Evolutionary conservation across 64 coral and sea anemone genomes (phyloP), one percentile per base, ranked within the genome.

Genomic region (Actinia tenebrosa): DNA sequence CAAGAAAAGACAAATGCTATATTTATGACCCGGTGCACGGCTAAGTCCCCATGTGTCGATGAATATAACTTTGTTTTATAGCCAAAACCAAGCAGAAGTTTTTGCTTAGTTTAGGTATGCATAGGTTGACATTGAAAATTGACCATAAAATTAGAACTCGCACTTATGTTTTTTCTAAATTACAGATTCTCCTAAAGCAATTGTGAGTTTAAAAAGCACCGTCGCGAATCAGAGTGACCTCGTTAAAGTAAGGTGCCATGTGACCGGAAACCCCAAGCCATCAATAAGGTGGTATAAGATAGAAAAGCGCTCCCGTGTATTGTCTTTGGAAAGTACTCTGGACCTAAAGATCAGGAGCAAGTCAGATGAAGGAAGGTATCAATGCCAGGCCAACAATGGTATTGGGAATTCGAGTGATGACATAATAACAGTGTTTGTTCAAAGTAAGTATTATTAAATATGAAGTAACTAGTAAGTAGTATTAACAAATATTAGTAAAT

Each of bases 201-300:
- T 16, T 0, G 59, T 61, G 59, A 61, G 4, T 61, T 61, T 19
- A 0, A 61, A 61, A 61, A 61, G 59, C 66, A 15, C 46, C 52
- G 77, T 63, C 26, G 86, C 66, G 42, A 87, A 87, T 87, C 86
- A 77, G 53, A 87, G 63, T 45, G 86, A 87, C 86, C 17, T 75
- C 5, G 37, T 72, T 54, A 87, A 30, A 56, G 16, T 87, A 3
- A 27, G 37, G 8, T 87, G 86, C 44, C 86, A 69, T 16, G 66
- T 66, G 61, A 71, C 37, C 17, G 66, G 63, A 47, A 87, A 75
- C 26, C 86, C 64, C 7, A 7, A 44, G 16, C 86, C 86, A 10
- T 53, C 61, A 18, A 66, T 87, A 50, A 17, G 18, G 4, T 88
- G 71, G 86, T 79, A 25, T 58, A 56, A 56, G 53, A 68, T 52